Base-by-base conservation (phyloP, 2,797 vertebrate species). In the Setipinna tenuifilis region DNA sequence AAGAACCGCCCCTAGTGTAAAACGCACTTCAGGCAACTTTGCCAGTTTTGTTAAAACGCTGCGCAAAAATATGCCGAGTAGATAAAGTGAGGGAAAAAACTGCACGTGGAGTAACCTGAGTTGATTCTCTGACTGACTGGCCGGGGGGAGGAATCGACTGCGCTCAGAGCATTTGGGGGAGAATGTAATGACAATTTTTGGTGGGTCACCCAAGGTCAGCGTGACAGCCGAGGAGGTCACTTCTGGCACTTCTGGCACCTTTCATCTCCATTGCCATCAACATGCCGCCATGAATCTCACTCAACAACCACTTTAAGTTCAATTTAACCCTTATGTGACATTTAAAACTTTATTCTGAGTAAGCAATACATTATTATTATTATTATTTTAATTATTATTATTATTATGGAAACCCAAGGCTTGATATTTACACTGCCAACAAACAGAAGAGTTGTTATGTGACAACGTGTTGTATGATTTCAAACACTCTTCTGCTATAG, bases 1-100 rank as follows among this genome's bases (percentile, higher is more conserved):
- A 84, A 92, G 91, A 92, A 81, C 89, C 91, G 91, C 91, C 91
- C 90, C 90, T 88, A 59, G 87, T 85, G 86, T 85, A 61, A 61
- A 90, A 87, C 84, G 90, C 83, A 89, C 85, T 88, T 78, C 16
- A 90, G 90, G 86, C 87, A 78, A 90, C 84, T 90, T 87, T 85
- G 83, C 86, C 82, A 84, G 85, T 86, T 87, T 85, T 68, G 82
- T 81, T 83, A 58, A 88, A 87, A 81, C 44, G 71, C 68, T 81
- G 75, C 82, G 61, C 58, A 71, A 84, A 58, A 57, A 17, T 83
- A 35, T 61, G 35, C 35, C 35, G 71, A 78, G 71, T 78, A 2
- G 71, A 19, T 21, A 6, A 44, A 78, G 41, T 21, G 16, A 19
- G 31, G 7, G 31, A 31, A 17, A 17, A 78, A 78, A 44, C 71